phyloP scores from a whole-genome alignment of 1,140 invertebrate species.

The Brachionus plicatilis region DNA sequence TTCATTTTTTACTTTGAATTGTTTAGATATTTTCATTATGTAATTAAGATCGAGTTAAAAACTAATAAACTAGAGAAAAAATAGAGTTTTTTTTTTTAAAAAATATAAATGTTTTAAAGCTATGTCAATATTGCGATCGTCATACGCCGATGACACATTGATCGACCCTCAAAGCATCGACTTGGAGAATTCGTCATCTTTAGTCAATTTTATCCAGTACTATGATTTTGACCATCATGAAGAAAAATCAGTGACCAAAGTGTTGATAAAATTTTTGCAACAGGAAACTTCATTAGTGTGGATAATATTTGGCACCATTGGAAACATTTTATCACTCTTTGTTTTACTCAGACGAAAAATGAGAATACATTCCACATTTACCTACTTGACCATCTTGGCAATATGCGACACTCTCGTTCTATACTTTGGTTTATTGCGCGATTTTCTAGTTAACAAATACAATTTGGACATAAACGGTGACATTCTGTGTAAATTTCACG shows the following conservation, averaged over 20 bases:
- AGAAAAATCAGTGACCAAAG: not conserved
- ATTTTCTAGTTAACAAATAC: slow-evolving; percentile 31
- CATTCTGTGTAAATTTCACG: slow-evolving; percentile 39
- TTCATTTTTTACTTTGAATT: not conserved
- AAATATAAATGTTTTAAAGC: not conserved
- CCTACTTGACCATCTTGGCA: slow-evolving; percentile 11
- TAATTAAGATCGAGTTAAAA: not conserved
- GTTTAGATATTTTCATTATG: not conserved
- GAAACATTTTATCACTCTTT: slow-evolving; percentile 20
- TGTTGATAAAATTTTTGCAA: not conserved
- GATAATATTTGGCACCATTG: slow-evolving; percentile 31
- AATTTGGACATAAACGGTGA: slow-evolving; percentile 20
- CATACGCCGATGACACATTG: not conserved
- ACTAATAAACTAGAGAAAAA: not conserved
- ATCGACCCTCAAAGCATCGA: not conserved
- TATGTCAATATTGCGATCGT: slow-evolving; percentile 2
- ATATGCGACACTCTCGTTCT: slow-evolving; percentile 28
- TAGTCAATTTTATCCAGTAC: not conserved
- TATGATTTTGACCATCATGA: not conserved
- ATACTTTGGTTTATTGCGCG: slow-evolving; percentile 37
- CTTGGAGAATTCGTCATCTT: not conserved
- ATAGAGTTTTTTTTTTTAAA: not conserved
- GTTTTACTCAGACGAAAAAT: slow-evolving; percentile 30
- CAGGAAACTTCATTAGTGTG: slow-evolving; percentile 16
- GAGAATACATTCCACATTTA: slow-evolving; percentile 34